Evolutionary conservation across 2,888 invertebrate genomes (phyloP).

Genomic region (Antitype chi): DNA sequence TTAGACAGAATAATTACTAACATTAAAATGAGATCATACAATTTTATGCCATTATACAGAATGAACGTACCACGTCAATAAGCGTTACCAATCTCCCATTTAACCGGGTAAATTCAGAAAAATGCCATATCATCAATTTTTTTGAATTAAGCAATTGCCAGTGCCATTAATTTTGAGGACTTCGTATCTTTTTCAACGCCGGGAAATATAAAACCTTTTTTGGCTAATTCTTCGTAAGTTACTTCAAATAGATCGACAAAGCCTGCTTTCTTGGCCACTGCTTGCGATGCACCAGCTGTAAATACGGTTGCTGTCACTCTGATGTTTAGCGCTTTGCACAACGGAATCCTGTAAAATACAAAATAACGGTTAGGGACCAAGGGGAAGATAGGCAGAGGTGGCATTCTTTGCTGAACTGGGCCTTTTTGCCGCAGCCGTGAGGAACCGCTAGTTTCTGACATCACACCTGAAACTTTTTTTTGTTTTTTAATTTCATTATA

Average conservation of each 20-base stretch:
- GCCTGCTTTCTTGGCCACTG: constrained; percentile 87
- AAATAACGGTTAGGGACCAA: not conserved
- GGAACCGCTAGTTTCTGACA: no score
- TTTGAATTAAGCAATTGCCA: constrained; percentile 74
- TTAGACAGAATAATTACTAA: not conserved
- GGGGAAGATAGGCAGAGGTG: not conserved
- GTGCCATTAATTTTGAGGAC: constrained; percentile 86
- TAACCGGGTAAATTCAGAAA: constrained; percentile 7
- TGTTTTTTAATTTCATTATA: no score
- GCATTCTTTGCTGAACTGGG: no score
- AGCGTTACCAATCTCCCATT: constrained; percentile 8
- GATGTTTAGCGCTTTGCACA: constrained; percentile 87
- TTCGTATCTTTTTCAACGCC: constrained; percentile 83
- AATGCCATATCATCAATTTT: constrained; percentile 6
- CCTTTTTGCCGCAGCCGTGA: no score
- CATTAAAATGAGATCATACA: constrained; percentile 30
- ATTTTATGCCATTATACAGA: not conserved
- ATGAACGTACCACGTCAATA: not conserved
- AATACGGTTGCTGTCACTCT: constrained; percentile 88
- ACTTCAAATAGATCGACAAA: constrained; percentile 84
- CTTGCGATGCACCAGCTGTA: constrained; percentile 89
- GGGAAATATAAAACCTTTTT: constrained; percentile 83
- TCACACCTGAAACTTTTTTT: no score
- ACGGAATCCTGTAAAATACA: constrained; percentile 81
- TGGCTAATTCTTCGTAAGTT: constrained; percentile 85